These are phyloP conservation scores for Orius insidiosus DNA, from an alignment of 1,140 invertebrate species.

Conservation along the genomic window DNA sequence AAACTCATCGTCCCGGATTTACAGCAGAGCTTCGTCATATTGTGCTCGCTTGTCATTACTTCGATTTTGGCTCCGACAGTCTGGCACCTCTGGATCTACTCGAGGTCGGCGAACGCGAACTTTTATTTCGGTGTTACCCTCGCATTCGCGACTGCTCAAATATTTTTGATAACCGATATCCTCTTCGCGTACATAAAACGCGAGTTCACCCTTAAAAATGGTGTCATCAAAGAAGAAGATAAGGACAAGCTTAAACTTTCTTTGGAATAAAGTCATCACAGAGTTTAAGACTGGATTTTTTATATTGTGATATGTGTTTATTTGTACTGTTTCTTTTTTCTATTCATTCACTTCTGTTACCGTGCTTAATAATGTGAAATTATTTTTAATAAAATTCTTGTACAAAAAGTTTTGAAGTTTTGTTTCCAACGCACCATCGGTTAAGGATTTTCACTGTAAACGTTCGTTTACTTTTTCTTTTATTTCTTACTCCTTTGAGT, in stretches of 20 bases:
- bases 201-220: conserved; percentile 71
- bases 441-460: no score
- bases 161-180: conserved; percentile 88
- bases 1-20: conserved; percentile 50
- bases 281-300: no score
- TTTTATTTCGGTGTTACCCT: conserved; percentile 97
- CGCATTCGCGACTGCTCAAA: conserved; percentile 82
- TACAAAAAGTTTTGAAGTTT: no score
- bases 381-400: no score
- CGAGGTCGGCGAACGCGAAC: conserved; percentile 95
- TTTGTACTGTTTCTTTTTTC: no score
- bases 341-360: no score
- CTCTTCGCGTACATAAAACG: conserved; percentile 86
- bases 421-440: no score
- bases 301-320: no score
- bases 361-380: no score
- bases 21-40: conserved; percentile 82
- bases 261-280: background rate
- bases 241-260: conserved; percentile 5
- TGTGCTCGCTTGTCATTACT: conserved; percentile 74
- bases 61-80: conserved; percentile 82
- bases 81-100: conserved; percentile 97
- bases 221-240: conserved; percentile 26
- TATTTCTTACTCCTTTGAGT: no score
- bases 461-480: no score